Base-by-base conservation (phyloP, 37 sponge, comb jelly and placozoan genomes). In the Theonella swinhoei region DNA sequence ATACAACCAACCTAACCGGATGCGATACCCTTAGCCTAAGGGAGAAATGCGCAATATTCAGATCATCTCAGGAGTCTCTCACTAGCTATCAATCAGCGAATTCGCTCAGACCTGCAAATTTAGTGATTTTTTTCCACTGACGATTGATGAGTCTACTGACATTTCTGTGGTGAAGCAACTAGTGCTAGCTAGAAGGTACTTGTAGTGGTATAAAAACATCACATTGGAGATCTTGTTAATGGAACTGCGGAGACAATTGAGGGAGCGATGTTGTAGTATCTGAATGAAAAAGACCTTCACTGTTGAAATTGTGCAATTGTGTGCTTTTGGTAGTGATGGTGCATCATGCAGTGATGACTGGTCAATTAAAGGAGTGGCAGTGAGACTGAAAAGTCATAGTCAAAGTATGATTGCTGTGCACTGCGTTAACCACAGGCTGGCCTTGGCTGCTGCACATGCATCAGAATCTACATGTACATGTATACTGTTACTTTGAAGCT, bases 271-370 rank as follows among this genome's bases (percentile, higher is more conserved):
- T 22, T 72, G 26, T 22, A n/a, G 36, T 71, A 77, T 42, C 66
- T 88, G 32, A 1, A 19, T 36, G 83, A 82, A 39, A 79, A 79
- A 37, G n/a, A 37, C 3, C 79, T 79, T 71, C 22, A 72, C 19
- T n/a, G n/a, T n/a, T n/a, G n/a, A n/a, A n/a, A 33, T 86, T 34
- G 39, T 60, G 1, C 80, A 74, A 67, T 47, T 87, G 11, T 29
- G 76, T 64, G 88, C 76, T n/a, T 74, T 87, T 62, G 88, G 88
- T 26, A 87, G 88, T 80, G 88, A 80, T 75, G 88, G 88, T 8
- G 81, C 88, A 26, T n/a, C n/a, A n/a, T n/a, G 37, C 82, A 36
- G 88, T 88, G 23, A 88, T 88, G 88, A 72, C 66, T 42, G 82
- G 88, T n/a, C 81, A 66, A 47, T 26, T 41, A 11, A 78, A 39